These are phyloP conservation scores for Trachops cirrhosus DNA, from an alignment of 2,797 vertebrate species.

Conservation along the genomic window DNA sequence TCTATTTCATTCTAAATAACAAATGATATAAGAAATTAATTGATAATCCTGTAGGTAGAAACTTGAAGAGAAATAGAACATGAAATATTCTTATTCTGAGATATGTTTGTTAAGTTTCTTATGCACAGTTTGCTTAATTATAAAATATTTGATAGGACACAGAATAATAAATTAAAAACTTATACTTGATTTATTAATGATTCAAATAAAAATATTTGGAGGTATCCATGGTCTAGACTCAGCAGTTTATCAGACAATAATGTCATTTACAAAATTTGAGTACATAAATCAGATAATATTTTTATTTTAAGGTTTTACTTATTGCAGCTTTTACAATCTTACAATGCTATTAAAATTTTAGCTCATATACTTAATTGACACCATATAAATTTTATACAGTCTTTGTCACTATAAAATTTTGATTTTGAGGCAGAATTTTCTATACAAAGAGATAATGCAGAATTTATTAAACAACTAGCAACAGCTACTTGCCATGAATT, in stretches of 20 bases:
- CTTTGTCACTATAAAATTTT: constrained; percentile 68
- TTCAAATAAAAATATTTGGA: neutral
- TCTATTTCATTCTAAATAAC: neutral
- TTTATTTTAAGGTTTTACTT: constrained; percentile 46
- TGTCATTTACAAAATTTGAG: neutral
- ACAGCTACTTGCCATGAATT: constrained; percentile 58
- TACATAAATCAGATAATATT: constrained; percentile 41
- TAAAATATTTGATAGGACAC: neutral
- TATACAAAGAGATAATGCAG: constrained; percentile 71
- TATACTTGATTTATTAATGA: neutral
- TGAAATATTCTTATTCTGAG: neutral
- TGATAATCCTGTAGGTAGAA: neutral
- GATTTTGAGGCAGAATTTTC: constrained; percentile 73
- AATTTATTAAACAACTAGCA: constrained; percentile 78
- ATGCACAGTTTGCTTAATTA: neutral
- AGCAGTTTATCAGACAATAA: neutral
- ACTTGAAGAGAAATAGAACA: neutral
- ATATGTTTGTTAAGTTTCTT: neutral
- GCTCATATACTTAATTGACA: constrained; percentile 55
- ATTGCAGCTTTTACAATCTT: constrained; percentile 14
- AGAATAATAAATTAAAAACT: neutral
- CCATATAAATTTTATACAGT: constrained; percentile 33
- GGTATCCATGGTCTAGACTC: neutral
- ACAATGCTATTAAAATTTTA: constrained; percentile 61
- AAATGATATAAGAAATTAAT: neutral